Evolutionary conservation across 2,113 vertebrate species (phyloP), one percentile per base, ranked within the genome.

Genomic region (Cranoglanis bouderius): DNA sequence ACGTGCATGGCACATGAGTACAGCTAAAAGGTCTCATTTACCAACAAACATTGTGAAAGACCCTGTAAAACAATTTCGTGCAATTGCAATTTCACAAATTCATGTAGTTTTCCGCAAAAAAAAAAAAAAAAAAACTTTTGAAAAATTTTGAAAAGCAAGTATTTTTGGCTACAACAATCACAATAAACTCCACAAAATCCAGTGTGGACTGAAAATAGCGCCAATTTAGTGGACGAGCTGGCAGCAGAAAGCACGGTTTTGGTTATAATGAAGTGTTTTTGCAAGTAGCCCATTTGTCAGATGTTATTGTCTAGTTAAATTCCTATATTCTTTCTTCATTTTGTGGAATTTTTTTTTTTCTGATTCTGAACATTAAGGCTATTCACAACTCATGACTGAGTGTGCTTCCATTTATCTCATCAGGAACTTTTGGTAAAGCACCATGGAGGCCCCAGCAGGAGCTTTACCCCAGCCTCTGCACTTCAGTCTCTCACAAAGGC

Each of bases 371-470:
- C 46, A 16, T 57, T 29, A n/a, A 32, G 49, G 9, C 53, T 53
- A 1, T 32, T 38, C 4, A 35, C 21, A 10, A 21, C 53, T 13
- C 80, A 55, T 46, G 38, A 29, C 21, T 14, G 3, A 63, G 8
- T 72, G 4, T 46, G 9, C 46, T 65, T 85, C 18, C 9, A 1
- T 89, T 65, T 93, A 18, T 93, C 26, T 92, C 92, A 51, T 46
- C 92, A 99, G 98, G 98, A 84, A 99, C 98, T 2, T 99, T 99
- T 94, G 98, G 97, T 84, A 99, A 99, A 90, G 93, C 97, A 87
- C 94, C 97, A 65, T 97, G 97, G 97, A 97, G 94, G 90, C 94
- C 96, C 65, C 96, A 94, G 53, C 93, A 94, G 88, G 97, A 97
- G 18, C 91, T 93, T 6, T 90, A 95, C 89, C 89, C 95, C 19